Percentiles rank a stretch among this genome's conserved stretches.
phyloP scores from a whole-genome alignment of 2,797 vertebrate genomes.

The Sorex maritimensis region DNA sequence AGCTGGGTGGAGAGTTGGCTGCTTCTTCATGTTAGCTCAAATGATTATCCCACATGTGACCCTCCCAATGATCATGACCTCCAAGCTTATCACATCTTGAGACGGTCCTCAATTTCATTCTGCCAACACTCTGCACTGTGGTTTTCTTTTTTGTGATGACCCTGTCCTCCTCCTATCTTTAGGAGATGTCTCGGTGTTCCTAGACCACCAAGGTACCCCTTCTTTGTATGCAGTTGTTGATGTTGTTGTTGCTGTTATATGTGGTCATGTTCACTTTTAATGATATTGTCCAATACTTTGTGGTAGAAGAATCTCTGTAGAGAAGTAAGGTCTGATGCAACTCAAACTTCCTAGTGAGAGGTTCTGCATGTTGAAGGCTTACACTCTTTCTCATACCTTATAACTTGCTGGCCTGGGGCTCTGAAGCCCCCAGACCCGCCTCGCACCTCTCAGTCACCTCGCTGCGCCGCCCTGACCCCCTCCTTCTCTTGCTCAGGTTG shows the following conservation, averaged over 20 bases:
- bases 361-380: background rate
- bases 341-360: background rate
- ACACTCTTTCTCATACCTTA: background rate
- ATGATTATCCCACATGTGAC: too few species aligned
- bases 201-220: background rate
- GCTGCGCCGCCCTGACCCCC: too few species aligned
- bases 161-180: background rate
- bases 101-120: background rate
- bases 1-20: too few species aligned
- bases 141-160: background rate
- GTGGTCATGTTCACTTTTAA: background rate
- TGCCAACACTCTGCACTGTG: background rate
- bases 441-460: too few species aligned
- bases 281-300: background rate
- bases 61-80: too few species aligned
- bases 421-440: too few species aligned
- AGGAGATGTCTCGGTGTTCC: background rate
- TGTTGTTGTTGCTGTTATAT: background rate
- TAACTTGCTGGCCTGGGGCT: background rate
- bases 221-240: background rate
- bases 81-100: too few species aligned
- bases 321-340: background rate
- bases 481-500: too few species aligned
- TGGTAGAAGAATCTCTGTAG: background rate
- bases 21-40: too few species aligned